A percentile compares a stretch with the other conserved stretches of the same genome.
Evolutionary conservation across 2,888 invertebrate genomes (phyloP).

Genomic region (Microplitis manilae): DNA sequence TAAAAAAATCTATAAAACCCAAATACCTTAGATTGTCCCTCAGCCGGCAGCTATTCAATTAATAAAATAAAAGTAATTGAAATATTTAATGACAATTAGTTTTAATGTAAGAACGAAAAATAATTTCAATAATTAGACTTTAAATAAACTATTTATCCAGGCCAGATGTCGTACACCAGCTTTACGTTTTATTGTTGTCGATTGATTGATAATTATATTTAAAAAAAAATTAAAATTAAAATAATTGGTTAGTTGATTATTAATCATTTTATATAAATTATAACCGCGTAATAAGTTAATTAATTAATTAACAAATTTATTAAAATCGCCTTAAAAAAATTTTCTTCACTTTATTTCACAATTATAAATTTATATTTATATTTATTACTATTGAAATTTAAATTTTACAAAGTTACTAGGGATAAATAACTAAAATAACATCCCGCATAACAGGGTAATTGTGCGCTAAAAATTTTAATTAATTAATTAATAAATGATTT

Average conservation of each 20-base stretch:
- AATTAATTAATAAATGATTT: conserved; percentile 48
- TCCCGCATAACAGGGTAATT: conserved; percentile 63
- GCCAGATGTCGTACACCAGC: not conserved
- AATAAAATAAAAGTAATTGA: conserved; percentile 31
- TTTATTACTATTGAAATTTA: not conserved
- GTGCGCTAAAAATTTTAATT: conserved; percentile 61
- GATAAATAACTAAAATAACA: conserved; percentile 58
- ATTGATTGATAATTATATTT: conserved; percentile 15
- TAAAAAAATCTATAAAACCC: conserved; percentile 58
- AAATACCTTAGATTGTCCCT: conserved; percentile 61
- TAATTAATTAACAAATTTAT: conserved; percentile 5
- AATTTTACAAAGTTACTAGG: conserved; percentile 51
- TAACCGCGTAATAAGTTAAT: conserved; percentile 45
- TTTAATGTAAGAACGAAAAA: not conserved
- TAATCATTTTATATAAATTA: conserved; percentile 34
- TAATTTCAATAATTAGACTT: conserved; percentile 2
- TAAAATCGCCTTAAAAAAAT: not conserved
- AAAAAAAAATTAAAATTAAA: conserved; percentile 21
- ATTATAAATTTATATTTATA: not conserved
- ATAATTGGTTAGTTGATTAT: conserved; percentile 6
- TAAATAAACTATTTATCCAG: not conserved
- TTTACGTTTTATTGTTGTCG: not conserved
- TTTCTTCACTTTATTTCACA: not conserved
- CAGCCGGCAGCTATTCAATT: conserved; percentile 64
- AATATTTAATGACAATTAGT: not conserved